Evolutionary conservation across 2,888 invertebrate species (phyloP).

Genomic region (Alsophila aescularia): DNA sequence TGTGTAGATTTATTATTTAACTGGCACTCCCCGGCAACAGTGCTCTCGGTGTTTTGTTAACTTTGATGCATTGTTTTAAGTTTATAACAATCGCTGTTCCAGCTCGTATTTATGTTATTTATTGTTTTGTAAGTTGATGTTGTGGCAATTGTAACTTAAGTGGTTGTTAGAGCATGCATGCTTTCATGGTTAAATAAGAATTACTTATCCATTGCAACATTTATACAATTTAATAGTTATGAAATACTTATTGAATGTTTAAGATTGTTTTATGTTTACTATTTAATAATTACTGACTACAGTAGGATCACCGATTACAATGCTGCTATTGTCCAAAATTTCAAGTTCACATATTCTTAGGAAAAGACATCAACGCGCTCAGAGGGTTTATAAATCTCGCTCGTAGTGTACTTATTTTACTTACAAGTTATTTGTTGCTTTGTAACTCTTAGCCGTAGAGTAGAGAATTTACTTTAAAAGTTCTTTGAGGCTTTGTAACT

Average conservation of each 20-base stretch:
- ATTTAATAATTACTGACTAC: no score
- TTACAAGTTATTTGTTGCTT: no score
- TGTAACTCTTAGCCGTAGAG: no score
- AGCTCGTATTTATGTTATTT: conserved; percentile 19
- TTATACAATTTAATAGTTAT: no score
- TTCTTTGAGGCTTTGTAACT: no score
- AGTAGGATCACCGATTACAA: no score
- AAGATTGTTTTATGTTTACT: no score
- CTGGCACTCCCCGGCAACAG: conserved; percentile 37
- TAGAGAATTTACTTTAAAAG: no score
- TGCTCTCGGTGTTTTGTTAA: conserved; percentile 29
- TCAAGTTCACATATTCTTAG: conserved; percentile 30
- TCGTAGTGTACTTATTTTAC: no score
- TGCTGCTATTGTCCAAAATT: neutral
- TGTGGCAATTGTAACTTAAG: conserved; percentile 6
- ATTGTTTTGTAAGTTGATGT: conserved; percentile 8
- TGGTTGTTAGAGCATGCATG: conserved; percentile 9
- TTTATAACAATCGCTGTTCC: conserved; percentile 19
- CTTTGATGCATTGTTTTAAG: conserved; percentile 41
- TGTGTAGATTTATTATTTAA: conserved; percentile 58
- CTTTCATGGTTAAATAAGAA: neutral
- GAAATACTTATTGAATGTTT: no score
- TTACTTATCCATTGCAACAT: neutral
- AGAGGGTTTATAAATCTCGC: neutral
- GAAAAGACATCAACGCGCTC: conserved; percentile 66